Conservation (phyloP, 2,888 invertebrate species). For the Hymenopus coronatus region DNA sequence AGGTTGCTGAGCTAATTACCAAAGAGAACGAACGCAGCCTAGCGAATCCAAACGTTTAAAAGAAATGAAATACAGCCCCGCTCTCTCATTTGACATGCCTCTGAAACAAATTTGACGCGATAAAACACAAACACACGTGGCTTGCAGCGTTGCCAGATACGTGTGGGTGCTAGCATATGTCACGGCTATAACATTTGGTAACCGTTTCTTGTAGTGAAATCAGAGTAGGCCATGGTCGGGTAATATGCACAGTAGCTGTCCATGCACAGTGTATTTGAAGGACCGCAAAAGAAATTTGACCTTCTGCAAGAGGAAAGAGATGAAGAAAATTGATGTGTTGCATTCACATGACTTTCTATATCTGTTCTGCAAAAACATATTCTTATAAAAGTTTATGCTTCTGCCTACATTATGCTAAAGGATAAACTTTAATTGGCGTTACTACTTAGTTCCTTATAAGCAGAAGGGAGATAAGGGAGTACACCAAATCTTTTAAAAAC, state of each 20-base stretch:
- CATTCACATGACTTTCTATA: too few species aligned
- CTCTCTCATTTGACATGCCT: background rate
- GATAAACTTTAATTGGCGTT: too few species aligned
- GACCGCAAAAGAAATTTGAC: too few species aligned
- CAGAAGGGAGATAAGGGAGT: too few species aligned
- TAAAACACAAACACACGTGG: background rate
- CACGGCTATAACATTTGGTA: background rate
- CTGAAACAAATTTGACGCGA: background rate
- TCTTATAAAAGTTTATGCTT: too few species aligned
- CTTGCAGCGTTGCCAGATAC: background rate
- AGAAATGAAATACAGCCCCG: background rate
- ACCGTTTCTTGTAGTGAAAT: background rate
- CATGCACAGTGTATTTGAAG: too few species aligned
- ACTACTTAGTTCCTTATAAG: too few species aligned
- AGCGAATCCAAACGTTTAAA: background rate
- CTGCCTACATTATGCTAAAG: too few species aligned
- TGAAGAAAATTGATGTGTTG: too few species aligned
- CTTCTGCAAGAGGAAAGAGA: too few species aligned
- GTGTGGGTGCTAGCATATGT: background rate
- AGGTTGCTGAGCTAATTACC: background rate
- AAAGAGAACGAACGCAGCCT: background rate
- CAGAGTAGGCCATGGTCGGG: background rate
- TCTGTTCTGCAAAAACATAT: too few species aligned
- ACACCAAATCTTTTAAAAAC: too few species aligned
- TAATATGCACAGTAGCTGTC: background rate